These are phyloP conservation scores for Drosophila histrio DNA, from an alignment of 2,888 invertebrate species.

Conservation along the genomic window DNA sequence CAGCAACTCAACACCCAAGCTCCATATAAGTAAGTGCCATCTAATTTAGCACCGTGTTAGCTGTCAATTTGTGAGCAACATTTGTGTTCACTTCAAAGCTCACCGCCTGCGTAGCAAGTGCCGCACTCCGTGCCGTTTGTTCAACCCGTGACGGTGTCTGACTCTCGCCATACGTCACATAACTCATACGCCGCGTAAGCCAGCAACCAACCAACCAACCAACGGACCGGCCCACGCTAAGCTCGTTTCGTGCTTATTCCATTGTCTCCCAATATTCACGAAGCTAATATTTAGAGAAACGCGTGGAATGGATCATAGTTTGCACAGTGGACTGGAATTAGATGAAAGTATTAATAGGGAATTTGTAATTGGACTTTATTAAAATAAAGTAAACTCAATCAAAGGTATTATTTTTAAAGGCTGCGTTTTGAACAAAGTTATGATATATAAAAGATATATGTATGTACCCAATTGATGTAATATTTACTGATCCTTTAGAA, in stretches of 20 bases:
- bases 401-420: no score
- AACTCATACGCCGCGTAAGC: slow-evolving; percentile 66
- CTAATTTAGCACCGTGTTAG: slow-evolving; percentile 73
- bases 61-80: slow-evolving; percentile 66
- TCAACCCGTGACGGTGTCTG: slow-evolving; percentile 40
- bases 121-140: slow-evolving; percentile 47
- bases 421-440: no score
- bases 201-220: slow-evolving; percentile 6
- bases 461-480: no score
- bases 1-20: slow-evolving; percentile 19
- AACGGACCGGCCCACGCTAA: slow-evolving; percentile 40
- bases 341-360: neutral
- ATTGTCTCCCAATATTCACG: slow-evolving; percentile 24
- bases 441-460: no score
- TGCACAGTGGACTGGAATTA: slow-evolving; percentile 1
- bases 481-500: no score
- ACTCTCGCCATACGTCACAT: slow-evolving; percentile 34
- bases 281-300: slow-evolving; percentile 24
- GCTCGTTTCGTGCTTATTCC: slow-evolving; percentile 6
- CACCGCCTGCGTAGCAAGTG: slow-evolving; percentile 63
- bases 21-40: slow-evolving; percentile 53
- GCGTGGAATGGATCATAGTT: slow-evolving; percentile 1
- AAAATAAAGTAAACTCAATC: no score
- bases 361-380: no score
- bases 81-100: slow-evolving; percentile 62